Evolutionary conservation across 2,888 invertebrate species (phyloP).

Genomic region (Drosophila koepferae): DNA sequence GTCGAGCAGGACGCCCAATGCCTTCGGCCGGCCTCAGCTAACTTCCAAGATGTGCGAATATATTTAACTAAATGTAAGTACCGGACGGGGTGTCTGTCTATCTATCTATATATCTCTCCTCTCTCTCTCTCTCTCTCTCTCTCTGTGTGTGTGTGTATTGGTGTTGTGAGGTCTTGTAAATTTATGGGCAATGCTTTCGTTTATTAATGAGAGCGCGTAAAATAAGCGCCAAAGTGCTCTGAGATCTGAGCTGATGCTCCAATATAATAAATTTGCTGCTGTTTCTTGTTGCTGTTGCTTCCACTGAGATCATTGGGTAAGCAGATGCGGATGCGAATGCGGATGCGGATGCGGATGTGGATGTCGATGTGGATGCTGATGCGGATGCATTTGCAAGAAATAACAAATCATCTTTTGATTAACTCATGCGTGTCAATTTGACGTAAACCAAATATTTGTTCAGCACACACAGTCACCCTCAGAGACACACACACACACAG

Average conservation of each 20-base stretch:
- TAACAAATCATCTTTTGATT: conserved; percentile 81
- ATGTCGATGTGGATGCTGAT: conserved; percentile 25
- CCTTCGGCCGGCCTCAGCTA: conserved; percentile 22
- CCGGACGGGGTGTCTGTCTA: conserved; percentile 36
- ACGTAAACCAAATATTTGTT: conserved; percentile 78
- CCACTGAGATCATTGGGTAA: conserved; percentile 1
- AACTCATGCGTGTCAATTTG: conserved; percentile 80
- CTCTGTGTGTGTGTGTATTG: conserved; percentile 14
- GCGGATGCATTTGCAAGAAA: conserved; percentile 79
- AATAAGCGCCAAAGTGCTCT: conserved; percentile 39
- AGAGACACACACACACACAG: conserved; percentile 4
- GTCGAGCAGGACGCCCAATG: conserved; percentile 49
- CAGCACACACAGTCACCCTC: conserved; percentile 48
- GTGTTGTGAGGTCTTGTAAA: conserved; percentile 33
- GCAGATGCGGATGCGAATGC: conserved; percentile 21
- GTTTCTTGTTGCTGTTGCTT: conserved; percentile 29
- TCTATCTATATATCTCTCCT: conserved; percentile 4
- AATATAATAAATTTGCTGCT: conserved; percentile 57
- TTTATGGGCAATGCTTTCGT: conserved; percentile 66
- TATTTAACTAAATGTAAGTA: conserved; percentile 53
- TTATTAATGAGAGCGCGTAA: conserved; percentile 72
- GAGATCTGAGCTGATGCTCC: conserved; percentile 18
- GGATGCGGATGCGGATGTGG: conserved; percentile 11
- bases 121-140: too few species aligned
- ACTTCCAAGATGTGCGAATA: conserved; percentile 36